phyloP scores from a whole-genome alignment of 2,888 invertebrate genomes.

The Mimumesa dahlbomi region DNA sequence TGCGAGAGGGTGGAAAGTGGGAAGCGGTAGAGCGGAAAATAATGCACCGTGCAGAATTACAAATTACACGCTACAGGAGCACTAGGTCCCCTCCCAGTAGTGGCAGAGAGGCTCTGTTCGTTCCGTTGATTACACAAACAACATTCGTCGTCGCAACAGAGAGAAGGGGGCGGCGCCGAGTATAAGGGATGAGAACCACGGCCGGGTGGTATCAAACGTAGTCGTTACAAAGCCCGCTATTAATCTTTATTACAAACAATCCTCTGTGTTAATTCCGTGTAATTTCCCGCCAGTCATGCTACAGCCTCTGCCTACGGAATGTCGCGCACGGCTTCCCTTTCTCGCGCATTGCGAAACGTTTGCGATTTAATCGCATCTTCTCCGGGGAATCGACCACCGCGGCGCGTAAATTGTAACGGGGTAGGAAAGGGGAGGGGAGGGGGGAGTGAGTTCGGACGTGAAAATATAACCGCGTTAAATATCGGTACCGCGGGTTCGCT shows the following conservation, averaged over 20 bases:
- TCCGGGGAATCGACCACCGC: slow-evolving; percentile 2
- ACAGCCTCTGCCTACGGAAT: slow-evolving; percentile 29
- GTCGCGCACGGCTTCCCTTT: slow-evolving; percentile 31
- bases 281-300: slow-evolving; percentile 64
- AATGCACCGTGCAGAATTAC: slow-evolving; percentile 72
- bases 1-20: slow-evolving; percentile 52
- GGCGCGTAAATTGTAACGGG: slow-evolving; percentile 5
- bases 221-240: slow-evolving; percentile 68
- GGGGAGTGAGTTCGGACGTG: neutral
- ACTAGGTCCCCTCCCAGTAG: slow-evolving; percentile 49
- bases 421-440: neutral
- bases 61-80: slow-evolving; percentile 71
- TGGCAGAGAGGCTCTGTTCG: slow-evolving; percentile 65
- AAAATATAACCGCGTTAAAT: slow-evolving; percentile 22
- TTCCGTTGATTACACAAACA: slow-evolving; percentile 75
- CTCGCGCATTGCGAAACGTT: slow-evolving; percentile 28
- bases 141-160: slow-evolving; percentile 54
- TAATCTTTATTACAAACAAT: slow-evolving; percentile 74
- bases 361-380: slow-evolving; percentile 39
- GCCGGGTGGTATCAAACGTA: slow-evolving; percentile 57
- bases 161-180: slow-evolving; percentile 12
- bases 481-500: slow-evolving; percentile 5
- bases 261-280: slow-evolving; percentile 68
- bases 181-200: slow-evolving; percentile 25
- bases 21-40: slow-evolving; percentile 69